Base-by-base conservation (phyloP, 2,888 invertebrate species). In the Meiosimyza platycephala region DNA sequence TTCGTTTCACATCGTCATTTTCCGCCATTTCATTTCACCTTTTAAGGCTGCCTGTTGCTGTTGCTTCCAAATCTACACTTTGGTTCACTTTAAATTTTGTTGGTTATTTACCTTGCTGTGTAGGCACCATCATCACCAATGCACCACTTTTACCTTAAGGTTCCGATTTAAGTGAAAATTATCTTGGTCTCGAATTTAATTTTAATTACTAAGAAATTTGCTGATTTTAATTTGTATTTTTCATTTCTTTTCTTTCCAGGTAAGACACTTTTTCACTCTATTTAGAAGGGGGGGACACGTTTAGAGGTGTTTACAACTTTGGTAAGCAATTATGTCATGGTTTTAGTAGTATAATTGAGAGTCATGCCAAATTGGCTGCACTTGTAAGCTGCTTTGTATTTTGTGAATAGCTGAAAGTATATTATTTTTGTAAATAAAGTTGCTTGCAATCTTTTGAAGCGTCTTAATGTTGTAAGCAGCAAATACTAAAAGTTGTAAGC, bases 71-170 rank as follows among this genome's bases (percentile, higher is more conserved):
- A 7, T 40, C 40, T 40, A 40, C 40, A 9, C 40, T 40, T 40
- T 40, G 2, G 40, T 40, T 40, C 40, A 40, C 40, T 40, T 40
- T 40, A 40, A 40, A 40, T 40, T 9, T 40, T 9, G 40, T 3
- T 40, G 40, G 40, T 40, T 40, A 40, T 40, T 40, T 40, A 40
- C 40, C 40, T 40, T 40, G 40, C 40, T 40, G 9, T 40, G 9
- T 40, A 40, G 40, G 9, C 40, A 40, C 40, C 6, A n/a, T n/a
- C n/a, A n/a, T n/a, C n/a, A n/a, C n/a, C n/a, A n/a, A n/a, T n/a
- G n/a, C n/a, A n/a, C n/a, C n/a, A n/a, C n/a, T 5, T 73, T 74
- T 71, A 67, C 71, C 72, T 72, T 74, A 71, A 60, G n/a, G 33
- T 65, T 50, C 59, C n/a, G 51, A 52, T 50, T 65, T 65, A 15